A percentile compares a stretch with the other conserved stretches of the same genome.
Conservation (phyloP, 2,888 invertebrate genomes). For the Caenorhabditis sp. region DNA sequence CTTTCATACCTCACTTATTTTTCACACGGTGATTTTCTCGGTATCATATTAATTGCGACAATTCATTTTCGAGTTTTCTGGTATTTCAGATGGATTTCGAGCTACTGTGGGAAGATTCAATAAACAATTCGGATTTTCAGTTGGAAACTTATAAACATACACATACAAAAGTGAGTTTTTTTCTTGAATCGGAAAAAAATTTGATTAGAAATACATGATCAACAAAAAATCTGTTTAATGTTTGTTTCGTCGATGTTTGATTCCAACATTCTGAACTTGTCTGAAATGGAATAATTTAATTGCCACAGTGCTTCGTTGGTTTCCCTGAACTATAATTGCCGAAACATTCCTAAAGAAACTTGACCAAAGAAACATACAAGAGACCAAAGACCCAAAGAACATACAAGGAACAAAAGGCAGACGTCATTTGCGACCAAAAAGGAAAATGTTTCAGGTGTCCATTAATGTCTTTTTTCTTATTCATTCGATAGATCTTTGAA, state of each 20-base stretch:
- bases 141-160: neutral
- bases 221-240: no score
- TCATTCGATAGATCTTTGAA: no score
- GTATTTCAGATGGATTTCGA: neutral
- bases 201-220: no score
- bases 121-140: constrained; percentile 1
- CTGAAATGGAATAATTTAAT: no score
- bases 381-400: neutral
- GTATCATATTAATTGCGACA: no score
- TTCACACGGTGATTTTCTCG: neutral
- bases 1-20: neutral
- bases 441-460: no score
- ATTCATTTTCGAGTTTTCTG: no score
- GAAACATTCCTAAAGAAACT: neutral
- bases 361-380: neutral
- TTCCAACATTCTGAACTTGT: no score
- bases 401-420: no score
- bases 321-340: neutral
- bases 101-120: neutral
- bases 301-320: neutral
- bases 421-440: neutral
- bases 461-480: no score
- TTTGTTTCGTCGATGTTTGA: no score
- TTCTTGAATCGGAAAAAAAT: neutral
- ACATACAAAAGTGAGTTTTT: neutral